Conservation (phyloP, 2,888 invertebrate genomes). For the Agrochola lychnidis region DNA sequence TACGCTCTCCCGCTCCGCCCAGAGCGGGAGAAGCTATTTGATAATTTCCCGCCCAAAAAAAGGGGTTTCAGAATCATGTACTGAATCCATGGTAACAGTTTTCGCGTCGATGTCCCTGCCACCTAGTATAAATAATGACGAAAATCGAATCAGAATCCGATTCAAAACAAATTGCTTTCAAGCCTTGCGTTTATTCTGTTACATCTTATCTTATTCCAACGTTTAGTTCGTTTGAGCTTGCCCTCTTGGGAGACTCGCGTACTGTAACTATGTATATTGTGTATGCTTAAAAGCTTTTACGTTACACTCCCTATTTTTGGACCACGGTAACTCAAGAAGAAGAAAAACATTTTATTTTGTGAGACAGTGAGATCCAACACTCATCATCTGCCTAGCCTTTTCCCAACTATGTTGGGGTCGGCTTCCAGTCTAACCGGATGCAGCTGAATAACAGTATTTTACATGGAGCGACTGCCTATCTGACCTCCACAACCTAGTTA, state of each 20-base stretch:
- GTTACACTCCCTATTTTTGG: neutral
- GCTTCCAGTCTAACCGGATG: too few relatives aligned
- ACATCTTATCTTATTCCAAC: neutral
- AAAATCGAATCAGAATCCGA: neutral
- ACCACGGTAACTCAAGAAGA: neutral
- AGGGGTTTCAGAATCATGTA: too few relatives aligned
- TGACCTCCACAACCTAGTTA: too few relatives aligned
- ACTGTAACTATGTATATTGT: neutral
- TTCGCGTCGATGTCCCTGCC: too few relatives aligned
- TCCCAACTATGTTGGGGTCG: too few relatives aligned
- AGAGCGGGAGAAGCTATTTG: too few relatives aligned
- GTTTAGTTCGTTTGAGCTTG: neutral
- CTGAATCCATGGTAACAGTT: too few relatives aligned
- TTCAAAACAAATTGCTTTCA: neutral
- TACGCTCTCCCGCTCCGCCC: too few relatives aligned
- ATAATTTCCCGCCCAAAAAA: too few relatives aligned
- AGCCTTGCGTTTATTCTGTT: neutral
- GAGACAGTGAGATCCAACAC: neutral
- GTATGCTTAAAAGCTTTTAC: conserved; percentile 3
- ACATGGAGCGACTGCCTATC: too few relatives aligned
- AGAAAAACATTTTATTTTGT: neutral
- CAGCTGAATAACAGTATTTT: too few relatives aligned
- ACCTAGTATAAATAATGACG: neutral
- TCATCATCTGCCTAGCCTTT: too few relatives aligned
- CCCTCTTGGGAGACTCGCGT: neutral